Percentiles rank a stretch among this genome's conserved stretches.
phyloP scores from a whole-genome alignment of 2,113 vertebrate genomes.

The Ophthalmotilapia sp. region DNA sequence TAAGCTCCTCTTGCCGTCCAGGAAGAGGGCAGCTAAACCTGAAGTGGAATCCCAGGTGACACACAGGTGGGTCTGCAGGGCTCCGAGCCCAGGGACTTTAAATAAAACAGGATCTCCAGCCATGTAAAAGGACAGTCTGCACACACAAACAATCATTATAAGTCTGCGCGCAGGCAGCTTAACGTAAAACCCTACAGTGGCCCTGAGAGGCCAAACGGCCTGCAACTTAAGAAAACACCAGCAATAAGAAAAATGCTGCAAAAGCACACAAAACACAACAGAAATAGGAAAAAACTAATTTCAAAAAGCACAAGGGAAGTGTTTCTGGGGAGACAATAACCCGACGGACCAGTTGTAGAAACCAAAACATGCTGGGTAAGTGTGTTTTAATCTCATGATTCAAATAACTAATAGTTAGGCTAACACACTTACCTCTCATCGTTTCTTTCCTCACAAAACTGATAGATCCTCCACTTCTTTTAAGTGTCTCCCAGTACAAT shows the following conservation, averaged over 20 bases:
- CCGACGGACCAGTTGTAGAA: fast-evolving
- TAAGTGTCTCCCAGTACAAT: neutral
- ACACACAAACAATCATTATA: neutral
- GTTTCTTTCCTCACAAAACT: no score
- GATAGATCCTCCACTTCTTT: neutral
- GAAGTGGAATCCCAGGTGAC: no score
- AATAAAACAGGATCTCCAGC: fast-evolving
- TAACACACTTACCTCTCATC: no score
- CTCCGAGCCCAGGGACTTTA: neutral
- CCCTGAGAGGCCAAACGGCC: fast-evolving
- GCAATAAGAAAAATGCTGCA: neutral
- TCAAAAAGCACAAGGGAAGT: neutral
- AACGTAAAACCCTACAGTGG: neutral
- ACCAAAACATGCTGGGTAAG: neutral
- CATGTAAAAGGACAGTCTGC: slow-evolving; percentile 10
- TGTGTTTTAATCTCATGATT: no score
- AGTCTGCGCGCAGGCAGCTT: neutral
- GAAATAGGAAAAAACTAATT: fast-evolving
- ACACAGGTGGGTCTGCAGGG: no score
- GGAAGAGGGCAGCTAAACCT: no score
- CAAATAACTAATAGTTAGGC: neutral
- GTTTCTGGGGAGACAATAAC: neutral
- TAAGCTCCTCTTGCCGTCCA: no score
- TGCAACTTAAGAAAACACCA: neutral
- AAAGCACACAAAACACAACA: fast-evolving